Conservation (phyloP, 2,888 invertebrate genomes). For the Heliconius charithonia region DNA sequence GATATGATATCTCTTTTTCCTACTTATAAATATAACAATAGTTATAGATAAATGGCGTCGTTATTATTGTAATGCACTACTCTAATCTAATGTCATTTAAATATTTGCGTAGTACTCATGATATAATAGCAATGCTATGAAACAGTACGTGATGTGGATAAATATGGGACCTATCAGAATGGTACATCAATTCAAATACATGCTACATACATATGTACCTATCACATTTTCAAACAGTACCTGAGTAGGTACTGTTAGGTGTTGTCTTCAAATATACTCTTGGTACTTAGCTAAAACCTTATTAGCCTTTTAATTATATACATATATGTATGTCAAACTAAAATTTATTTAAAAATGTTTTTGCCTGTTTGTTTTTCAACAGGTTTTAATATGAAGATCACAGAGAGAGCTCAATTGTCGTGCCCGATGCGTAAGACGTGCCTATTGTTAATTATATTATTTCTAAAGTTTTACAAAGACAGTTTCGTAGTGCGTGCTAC, state of each 20-base stretch:
- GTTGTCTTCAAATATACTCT: not conserved
- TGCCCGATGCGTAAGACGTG: no score
- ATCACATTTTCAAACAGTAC: slow-evolving; percentile 11
- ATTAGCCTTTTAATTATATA: not conserved
- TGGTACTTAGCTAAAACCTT: not conserved
- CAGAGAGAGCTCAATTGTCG: no score
- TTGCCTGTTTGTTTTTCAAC: not conserved
- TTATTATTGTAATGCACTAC: not conserved
- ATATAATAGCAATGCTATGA: slow-evolving; percentile 8
- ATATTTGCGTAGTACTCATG: slow-evolving; percentile 19
- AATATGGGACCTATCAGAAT: slow-evolving; percentile 9
- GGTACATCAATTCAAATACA: slow-evolving; percentile 12
- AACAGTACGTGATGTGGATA: slow-evolving; percentile 18
- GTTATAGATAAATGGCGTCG: not conserved
- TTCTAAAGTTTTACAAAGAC: not conserved
- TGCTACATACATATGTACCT: not conserved
- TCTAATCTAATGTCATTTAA: slow-evolving; percentile 13
- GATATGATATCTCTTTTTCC: not conserved
- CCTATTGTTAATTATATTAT: not conserved
- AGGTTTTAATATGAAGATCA: not conserved
- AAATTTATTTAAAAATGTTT: not conserved
- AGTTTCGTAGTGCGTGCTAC: not conserved
- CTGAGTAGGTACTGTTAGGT: not conserved
- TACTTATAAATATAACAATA: not conserved
- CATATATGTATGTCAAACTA: no score